Evolutionary conservation across 2,113 vertebrate genomes (phyloP).

Genomic region (Calyptommatus sinebrachiatus): DNA sequence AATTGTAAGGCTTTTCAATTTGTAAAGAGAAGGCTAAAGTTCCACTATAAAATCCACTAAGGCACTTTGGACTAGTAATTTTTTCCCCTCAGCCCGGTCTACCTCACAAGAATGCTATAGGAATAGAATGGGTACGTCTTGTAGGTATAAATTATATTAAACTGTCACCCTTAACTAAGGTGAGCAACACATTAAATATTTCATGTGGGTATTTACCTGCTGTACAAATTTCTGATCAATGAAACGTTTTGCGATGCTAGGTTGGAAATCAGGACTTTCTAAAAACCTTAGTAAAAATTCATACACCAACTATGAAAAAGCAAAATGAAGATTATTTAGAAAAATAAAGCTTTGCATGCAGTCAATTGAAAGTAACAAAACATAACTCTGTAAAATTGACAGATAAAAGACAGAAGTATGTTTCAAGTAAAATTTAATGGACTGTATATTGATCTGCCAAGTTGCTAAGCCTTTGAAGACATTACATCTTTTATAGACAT

Average conservation of each 20-base stretch:
- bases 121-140: too few relatives aligned
- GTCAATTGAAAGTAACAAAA: background rate
- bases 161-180: background rate
- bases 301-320: slow-evolving; percentile 86
- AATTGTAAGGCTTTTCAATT: background rate
- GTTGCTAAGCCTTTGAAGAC: too few relatives aligned
- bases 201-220: slow-evolving; percentile 78
- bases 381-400: background rate
- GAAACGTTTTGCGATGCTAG: slow-evolving; percentile 91
- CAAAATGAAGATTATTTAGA: slow-evolving; percentile 31
- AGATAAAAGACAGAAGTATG: background rate
- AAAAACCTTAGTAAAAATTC: slow-evolving; percentile 97
- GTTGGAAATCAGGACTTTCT: slow-evolving; percentile 96
- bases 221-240: slow-evolving; percentile 99
- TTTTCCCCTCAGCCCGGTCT: too few relatives aligned
- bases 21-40: background rate
- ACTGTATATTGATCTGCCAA: background rate
- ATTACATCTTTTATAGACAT: too few relatives aligned
- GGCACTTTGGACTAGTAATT: too few relatives aligned
- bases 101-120: too few relatives aligned
- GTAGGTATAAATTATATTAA: background rate
- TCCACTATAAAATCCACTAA: too few relatives aligned
- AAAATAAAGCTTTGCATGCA: slow-evolving; percentile 1
- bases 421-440: background rate
- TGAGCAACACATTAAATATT: background rate